Base-by-base conservation (phyloP, 2,888 invertebrate species). In the Alviniconcha strummeri region DNA sequence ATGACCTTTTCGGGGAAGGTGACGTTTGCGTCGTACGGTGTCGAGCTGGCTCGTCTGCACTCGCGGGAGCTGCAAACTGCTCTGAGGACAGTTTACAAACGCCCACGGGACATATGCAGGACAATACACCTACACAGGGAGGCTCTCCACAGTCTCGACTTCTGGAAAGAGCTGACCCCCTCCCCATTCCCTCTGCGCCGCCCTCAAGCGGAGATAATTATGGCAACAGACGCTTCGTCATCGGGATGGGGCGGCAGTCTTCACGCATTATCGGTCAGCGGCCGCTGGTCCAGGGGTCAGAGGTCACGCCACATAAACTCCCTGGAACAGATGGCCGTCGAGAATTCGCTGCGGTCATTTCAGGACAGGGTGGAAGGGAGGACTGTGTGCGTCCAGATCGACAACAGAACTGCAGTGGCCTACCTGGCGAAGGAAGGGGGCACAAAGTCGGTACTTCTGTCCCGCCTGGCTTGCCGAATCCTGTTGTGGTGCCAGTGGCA, bases 371-470 rank as follows among this genome's bases (percentile, higher is more conserved):
- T 36, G 15, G 13, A 7, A 36, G 36, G 72, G 6, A 19, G 52
- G 15, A 2, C 7, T 2, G 74, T 55, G 74, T 55, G 74, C 15
- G 15, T 15, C 5, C 74, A 74, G 54, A 74, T 74, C 4, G 74
- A 74, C 74, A 74, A 74, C 74, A 54, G 15, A 54, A 54, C 74
- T 5, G 15, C 54, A 4, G 54, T 74, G 15, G 5, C 74, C 6
- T 74, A 74, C 15, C 54, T 74, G 6, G n/a, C n/a, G n/a, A n/a
- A n/a, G n/a, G n/a, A n/a, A n/a, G 72, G 72, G 72, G 52, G 72
- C 36, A 72, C 52, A 6, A 72, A 19, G 72, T 72, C 3, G 0
- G 36, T 72, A 19, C 6, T 4, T 72, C 72, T 72, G 36, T 72
- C 36, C 8, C 72, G 72, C 5, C 74, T 55, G 55, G 17, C 74